phyloP scores from a whole-genome alignment of 2,113 vertebrate genomes.

The Dolichallabes microphthalmus region DNA sequence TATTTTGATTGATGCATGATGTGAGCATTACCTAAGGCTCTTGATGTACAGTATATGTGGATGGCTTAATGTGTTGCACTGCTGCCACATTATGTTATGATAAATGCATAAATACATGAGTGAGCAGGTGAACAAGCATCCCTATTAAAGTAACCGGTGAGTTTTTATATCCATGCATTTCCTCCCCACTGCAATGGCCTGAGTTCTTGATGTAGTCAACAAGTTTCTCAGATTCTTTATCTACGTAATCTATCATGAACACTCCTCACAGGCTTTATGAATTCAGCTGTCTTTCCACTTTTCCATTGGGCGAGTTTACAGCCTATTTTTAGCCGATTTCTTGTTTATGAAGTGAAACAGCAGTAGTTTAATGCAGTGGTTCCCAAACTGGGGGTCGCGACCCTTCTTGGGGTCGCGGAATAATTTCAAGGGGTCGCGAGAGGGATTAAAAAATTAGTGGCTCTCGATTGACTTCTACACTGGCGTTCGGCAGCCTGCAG shows the following conservation, averaged over 20 bases:
- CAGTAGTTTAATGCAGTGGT: slow-evolving; percentile 12
- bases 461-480: too few relatives aligned
- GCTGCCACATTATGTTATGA: not conserved
- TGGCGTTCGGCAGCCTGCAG: too few relatives aligned
- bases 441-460: too few relatives aligned
- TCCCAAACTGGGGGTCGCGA: too few relatives aligned
- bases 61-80: not conserved
- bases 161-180: not conserved
- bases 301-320: not conserved
- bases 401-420: too few relatives aligned
- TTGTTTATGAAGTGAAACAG: slow-evolving; percentile 19
- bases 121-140: not conserved
- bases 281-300: not conserved
- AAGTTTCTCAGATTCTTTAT: not conserved
- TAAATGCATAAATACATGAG: not conserved
- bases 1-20: not conserved
- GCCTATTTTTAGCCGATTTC: slow-evolving; percentile 10
- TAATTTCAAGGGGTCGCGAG: too few relatives aligned
- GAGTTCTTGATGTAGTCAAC: not conserved
- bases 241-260: not conserved
- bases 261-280: slow-evolving; percentile 3
- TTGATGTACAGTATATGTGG: not conserved
- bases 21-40: not conserved
- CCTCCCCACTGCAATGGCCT: not conserved
- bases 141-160: not conserved